phyloP scores from a whole-genome alignment of 2,797 vertebrate genomes.

The Chelon auratus region DNA sequence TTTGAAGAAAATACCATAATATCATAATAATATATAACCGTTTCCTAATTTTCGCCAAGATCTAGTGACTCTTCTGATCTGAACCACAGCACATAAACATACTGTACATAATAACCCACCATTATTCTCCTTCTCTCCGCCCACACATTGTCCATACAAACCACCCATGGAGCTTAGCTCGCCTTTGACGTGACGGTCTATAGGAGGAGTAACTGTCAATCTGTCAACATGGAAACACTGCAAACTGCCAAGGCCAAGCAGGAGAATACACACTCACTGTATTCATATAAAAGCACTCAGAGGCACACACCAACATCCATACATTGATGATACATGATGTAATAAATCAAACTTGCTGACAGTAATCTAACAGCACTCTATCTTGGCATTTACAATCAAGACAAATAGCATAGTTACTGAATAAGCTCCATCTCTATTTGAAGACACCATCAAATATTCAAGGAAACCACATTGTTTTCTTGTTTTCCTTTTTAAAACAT shows the following conservation, averaged over 20 bases:
- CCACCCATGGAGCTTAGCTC: slow-evolving; percentile 25
- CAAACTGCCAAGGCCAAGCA: slow-evolving; percentile 47
- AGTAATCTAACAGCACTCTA: background rate
- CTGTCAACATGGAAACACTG: slow-evolving; percentile 50
- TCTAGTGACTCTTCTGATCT: no score
- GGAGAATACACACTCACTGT: slow-evolving; percentile 3
- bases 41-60: background rate
- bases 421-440: background rate
- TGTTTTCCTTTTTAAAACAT: background rate
- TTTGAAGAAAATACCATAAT: no score
- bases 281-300: background rate
- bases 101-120: background rate
- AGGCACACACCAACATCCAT: background rate
- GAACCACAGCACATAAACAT: background rate
- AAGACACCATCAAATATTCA: background rate
- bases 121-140: background rate
- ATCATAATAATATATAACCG: no score
- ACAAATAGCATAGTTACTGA: slow-evolving; percentile 13
- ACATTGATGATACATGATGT: background rate
- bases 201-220: slow-evolving; percentile 50
- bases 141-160: background rate
- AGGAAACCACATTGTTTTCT: background rate
- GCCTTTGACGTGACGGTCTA: slow-evolving; percentile 9
- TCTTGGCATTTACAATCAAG: slow-evolving; percentile 14
- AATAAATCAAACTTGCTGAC: slow-evolving; percentile 1